Evolutionary conservation across 2,797 vertebrate genomes (phyloP), one percentile per base, ranked within the genome.

Genomic region (Erithacus rubecula): DNA sequence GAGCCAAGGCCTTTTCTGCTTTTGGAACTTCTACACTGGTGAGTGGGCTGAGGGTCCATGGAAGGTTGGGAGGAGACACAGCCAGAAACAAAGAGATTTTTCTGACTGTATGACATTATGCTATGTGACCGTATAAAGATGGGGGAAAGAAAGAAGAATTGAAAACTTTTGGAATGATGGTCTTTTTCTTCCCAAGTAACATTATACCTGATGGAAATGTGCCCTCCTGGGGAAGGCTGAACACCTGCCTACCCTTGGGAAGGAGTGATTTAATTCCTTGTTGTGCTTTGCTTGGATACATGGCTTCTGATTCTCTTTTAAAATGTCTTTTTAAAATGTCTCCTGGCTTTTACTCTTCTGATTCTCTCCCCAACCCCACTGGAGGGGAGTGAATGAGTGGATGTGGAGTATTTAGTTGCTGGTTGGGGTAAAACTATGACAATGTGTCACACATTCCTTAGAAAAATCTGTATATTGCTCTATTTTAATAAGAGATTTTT

Each of bases 161-260:
- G 15, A 8, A 24, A 53, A 51, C 5, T 3, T 30, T 89, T 70
- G 16, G 20, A 34, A 17, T 26, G 2, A 30, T 11, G 3, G 0
- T 2, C 4, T 29, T 70, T 51, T 17, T 39, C 24, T 64, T 44
- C 14, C 29, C 24, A 43, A 62, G 19, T n/a, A 47, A 18, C 12
- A 44, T n/a, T n/a, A 59, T 8, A 19, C 6, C 12, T 26, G 20
- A 70, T 44, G 20, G 51, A 7, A 32, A 12, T 0, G 0, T 63
- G 20, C 14, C 56, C 1, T 51, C n/a, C 29, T 30, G 37, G 23
- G 58, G 20, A 34, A 22, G 37, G n/a, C 13, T 34, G 43, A 63
- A 24, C 23, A 56, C 7, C 20, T 44, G 13, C 20, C 24, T 63
- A 37, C 19, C 9, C 26, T 24, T 32, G 18, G 22, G 13, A 88